A percentile compares a stretch with the other conserved stretches of the same genome.
Conservation (phyloP, 1,140 invertebrate genomes). For the Caenorhabditis tropicalis region DNA sequence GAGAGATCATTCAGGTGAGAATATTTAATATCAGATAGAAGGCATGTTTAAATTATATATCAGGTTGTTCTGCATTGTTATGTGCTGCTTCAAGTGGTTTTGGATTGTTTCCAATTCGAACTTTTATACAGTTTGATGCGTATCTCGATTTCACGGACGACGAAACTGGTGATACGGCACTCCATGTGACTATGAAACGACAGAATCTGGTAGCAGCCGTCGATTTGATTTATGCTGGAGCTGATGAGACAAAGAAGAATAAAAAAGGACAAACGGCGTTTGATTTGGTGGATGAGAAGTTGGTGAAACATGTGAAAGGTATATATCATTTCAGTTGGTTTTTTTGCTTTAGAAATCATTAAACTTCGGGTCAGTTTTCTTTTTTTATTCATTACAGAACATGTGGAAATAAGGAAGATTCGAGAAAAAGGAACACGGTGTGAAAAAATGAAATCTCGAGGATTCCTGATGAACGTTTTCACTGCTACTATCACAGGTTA, state of each 20-base stretch:
- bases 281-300: neutral
- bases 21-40: too few relatives aligned
- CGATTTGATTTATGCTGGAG: constrained; percentile 3
- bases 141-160: constrained; percentile 1
- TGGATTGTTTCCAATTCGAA: constrained; percentile 24
- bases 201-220: neutral
- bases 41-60: neutral
- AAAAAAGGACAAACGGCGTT: neutral
- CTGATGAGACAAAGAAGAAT: neutral
- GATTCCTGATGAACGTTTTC: neutral
- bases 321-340: neutral
- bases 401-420: neutral
- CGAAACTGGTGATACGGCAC: neutral
- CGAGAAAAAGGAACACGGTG: neutral
- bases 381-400: neutral
- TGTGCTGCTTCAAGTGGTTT: neutral
- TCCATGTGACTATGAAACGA: neutral
- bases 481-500: constrained; percentile 4
- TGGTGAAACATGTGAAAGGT: neutral
- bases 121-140: neutral
- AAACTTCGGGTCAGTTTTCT: neutral
- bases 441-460: neutral
- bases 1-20: neutral
- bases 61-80: neutral
- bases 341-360: neutral